Conservation (phyloP, 2,797 vertebrate species). For the Gambusia yucatana region DNA sequence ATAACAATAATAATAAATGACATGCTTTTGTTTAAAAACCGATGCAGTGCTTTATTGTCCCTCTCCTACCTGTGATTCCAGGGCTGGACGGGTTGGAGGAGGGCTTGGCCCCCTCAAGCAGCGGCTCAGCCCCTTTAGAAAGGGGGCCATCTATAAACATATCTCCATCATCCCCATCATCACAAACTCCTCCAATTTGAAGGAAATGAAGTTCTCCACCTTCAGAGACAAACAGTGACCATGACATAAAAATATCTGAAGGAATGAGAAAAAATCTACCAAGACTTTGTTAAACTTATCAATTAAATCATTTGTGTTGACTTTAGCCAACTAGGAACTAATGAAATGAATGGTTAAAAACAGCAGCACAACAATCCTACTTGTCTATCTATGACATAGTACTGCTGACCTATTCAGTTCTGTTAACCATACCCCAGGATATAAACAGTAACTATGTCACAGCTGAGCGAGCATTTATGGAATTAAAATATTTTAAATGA, state of each 20-base stretch:
- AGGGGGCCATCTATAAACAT: conserved; percentile 98
- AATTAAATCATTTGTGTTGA: not conserved
- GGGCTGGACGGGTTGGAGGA: conserved; percentile 97
- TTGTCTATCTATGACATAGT: not conserved
- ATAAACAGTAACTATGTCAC: not conserved
- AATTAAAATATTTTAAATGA: not conserved
- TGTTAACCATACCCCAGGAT: not conserved
- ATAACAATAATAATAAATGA: not conserved
- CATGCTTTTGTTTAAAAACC: not conserved
- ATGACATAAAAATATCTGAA: not conserved
- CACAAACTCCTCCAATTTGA: conserved; percentile 99
- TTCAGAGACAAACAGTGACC: conserved; percentile 58
- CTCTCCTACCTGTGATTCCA: conserved; percentile 90
- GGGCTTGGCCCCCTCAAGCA: conserved; percentile 92
- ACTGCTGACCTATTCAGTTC: not conserved
- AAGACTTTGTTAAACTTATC: not conserved
- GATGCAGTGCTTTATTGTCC: not conserved
- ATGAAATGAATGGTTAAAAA: not conserved
- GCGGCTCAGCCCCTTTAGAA: conserved; percentile 92
- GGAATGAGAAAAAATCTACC: not conserved
- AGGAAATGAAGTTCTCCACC: conserved; percentile 99
- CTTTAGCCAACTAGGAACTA: not conserved
- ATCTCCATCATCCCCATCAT: conserved; percentile 96
- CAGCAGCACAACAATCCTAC: not conserved
- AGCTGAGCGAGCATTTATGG: not conserved